These are phyloP conservation scores for Sylvia borin DNA, from an alignment of 2,797 vertebrate genomes.

Conservation along the genomic window DNA sequence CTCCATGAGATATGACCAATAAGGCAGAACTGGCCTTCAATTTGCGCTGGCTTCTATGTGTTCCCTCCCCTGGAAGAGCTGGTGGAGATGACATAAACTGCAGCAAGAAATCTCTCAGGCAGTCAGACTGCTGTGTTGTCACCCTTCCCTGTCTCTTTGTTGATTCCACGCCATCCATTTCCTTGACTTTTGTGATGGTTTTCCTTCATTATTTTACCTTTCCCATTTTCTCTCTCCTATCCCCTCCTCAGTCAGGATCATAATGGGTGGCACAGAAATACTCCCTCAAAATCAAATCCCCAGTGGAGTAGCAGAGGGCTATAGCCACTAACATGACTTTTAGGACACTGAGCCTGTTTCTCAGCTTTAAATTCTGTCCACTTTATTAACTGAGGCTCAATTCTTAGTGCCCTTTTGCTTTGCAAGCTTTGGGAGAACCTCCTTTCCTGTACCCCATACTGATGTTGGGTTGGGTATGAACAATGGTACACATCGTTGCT, in stretches of 20 bases:
- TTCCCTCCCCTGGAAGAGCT: background rate
- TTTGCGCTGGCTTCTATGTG: background rate
- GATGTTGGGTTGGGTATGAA: background rate
- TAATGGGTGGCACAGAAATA: background rate
- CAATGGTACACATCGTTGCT: background rate
- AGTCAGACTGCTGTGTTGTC: background rate
- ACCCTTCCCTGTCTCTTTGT: background rate
- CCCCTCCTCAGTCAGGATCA: background rate
- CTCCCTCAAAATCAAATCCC: background rate
- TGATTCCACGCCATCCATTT: background rate
- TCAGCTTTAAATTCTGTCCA: background rate
- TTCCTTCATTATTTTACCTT: conserved; percentile 10
- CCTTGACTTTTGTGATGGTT: background rate
- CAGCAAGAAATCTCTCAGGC: background rate
- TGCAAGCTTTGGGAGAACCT: background rate
- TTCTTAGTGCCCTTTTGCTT: background rate
- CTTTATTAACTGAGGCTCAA: background rate
- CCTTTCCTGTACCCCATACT: background rate
- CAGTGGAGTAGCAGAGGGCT: background rate
- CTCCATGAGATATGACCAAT: background rate
- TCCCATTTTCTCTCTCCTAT: background rate
- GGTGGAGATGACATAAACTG: background rate
- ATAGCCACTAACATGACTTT: background rate
- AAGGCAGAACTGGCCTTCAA: background rate
- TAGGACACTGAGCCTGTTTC: background rate